phyloP scores from a whole-genome alignment of 2,113 vertebrate genomes.

The Ctenodactylus gundi region DNA sequence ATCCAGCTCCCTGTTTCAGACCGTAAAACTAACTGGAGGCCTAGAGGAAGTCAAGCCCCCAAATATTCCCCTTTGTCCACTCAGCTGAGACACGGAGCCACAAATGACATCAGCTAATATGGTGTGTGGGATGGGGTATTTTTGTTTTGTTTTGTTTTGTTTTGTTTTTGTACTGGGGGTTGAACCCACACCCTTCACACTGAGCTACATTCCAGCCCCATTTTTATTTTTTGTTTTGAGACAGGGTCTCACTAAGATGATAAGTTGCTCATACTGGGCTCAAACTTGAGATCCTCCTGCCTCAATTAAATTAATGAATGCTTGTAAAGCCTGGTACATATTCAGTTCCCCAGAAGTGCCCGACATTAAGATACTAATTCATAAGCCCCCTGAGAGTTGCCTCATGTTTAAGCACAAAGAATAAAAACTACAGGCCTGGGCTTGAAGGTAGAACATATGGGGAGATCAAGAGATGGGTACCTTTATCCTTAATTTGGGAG shows the following conservation, averaged over 20 bases:
- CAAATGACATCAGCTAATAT: neutral
- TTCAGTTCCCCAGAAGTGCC: neutral
- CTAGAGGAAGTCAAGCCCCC: neutral
- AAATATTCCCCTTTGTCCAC: neutral
- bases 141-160: no score
- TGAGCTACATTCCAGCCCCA: no score
- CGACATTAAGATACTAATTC: neutral
- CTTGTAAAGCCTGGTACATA: rapidly evolving
- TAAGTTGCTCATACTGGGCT: no score
- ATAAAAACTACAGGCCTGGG: neutral
- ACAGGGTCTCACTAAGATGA: no score
- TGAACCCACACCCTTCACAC: no score
- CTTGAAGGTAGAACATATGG: neutral
- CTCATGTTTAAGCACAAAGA: neutral
- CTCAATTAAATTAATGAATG: neutral
- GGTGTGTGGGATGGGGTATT: neutral
- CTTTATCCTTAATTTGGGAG: neutral
- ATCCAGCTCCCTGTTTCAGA: no score
- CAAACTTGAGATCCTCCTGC: no score
- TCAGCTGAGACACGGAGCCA: neutral
- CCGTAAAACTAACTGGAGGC: neutral
- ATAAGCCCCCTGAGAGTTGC: no score
- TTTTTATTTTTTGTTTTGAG: no score
- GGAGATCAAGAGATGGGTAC: no score
- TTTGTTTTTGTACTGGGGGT: no score